Base-by-base conservation (phyloP, 1,140 invertebrate species). In the Manduca sexta region DNA sequence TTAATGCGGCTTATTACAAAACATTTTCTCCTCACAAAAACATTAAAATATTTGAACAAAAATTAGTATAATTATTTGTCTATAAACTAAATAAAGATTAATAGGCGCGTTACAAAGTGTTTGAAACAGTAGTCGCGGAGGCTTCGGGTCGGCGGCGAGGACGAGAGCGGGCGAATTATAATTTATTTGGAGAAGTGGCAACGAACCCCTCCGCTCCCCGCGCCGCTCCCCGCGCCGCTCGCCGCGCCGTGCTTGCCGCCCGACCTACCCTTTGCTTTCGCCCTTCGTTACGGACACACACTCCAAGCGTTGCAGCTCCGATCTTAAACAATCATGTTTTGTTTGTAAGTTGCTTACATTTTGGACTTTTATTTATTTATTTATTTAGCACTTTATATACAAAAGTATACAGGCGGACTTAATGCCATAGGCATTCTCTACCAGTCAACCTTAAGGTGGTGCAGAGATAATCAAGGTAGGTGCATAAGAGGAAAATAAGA, bases 141-240 rank as follows among this genome's bases (percentile, higher is more conserved):
- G 63, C 58, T 59, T 60, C 54, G 59, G 52, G 18, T 53, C 49
- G 44, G 44, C 56, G 57, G 33, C 56, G 59, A 44, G 55, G 66
- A 66, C 60, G 67, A 67, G 55, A 71, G 64, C 64, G 66, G 58
- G 77, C 68, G 72, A 81, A 82, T 84, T 84, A 84, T 84, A 84
- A 83, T 83, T 84, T 84, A 84, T 84, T 84, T 84, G 81, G 72
- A 83, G 79, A 84, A 84, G 79, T 84, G 79, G 81, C 81, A 80
- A 84, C 64, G 75, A 71, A 71, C 70, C 60, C 58, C 61, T 17
- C 55, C 60, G 46, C 65, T 43, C 63, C 61, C 48, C 60, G 44
- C 57, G 49, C 59, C 51, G 33, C 58, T 51, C 60, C 42, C 55
- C 60, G 47, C 63, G 45, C 64, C 61, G 46, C 64, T 39, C 60